Percentiles rank a stretch among this genome's conserved stretches.
Conservation (phyloP, 2,888 invertebrate genomes). For the Tinea pellionella region DNA sequence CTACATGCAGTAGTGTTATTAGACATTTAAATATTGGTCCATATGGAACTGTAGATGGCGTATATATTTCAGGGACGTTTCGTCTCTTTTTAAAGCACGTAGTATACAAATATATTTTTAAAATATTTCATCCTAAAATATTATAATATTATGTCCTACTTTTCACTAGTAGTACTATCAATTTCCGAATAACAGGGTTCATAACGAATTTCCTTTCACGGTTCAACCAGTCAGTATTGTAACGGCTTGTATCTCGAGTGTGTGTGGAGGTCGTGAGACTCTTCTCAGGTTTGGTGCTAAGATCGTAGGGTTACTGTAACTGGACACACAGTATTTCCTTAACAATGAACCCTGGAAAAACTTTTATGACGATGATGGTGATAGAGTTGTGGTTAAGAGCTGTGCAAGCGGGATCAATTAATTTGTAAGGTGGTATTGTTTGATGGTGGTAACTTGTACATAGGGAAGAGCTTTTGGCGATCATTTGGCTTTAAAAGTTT, state of each 20-base stretch:
- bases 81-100: background rate
- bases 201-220: constrained; percentile 4
- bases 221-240: background rate
- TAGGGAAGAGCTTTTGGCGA: constrained; percentile 1
- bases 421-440: constrained; percentile 39
- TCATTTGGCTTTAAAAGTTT: constrained; percentile 4
- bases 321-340: background rate
- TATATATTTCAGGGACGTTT: background rate
- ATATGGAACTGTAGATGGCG: background rate
- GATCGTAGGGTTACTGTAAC: constrained; percentile 1
- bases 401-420: constrained; percentile 66
- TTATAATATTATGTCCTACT: background rate
- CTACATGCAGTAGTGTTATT: background rate
- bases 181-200: constrained; percentile 11
- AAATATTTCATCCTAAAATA: background rate
- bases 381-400: constrained; percentile 25
- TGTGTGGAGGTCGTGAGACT: background rate
- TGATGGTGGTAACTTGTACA: background rate
- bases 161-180: background rate
- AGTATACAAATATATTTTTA: background rate
- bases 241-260: background rate
- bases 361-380: constrained; percentile 4
- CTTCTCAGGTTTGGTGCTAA: background rate
- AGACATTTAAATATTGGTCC: background rate
- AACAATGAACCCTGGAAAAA: constrained; percentile 9